Evolutionary conservation across 2,888 invertebrate species (phyloP), one percentile per base, ranked within the genome.

Genomic region (Fragum sueziense): DNA sequence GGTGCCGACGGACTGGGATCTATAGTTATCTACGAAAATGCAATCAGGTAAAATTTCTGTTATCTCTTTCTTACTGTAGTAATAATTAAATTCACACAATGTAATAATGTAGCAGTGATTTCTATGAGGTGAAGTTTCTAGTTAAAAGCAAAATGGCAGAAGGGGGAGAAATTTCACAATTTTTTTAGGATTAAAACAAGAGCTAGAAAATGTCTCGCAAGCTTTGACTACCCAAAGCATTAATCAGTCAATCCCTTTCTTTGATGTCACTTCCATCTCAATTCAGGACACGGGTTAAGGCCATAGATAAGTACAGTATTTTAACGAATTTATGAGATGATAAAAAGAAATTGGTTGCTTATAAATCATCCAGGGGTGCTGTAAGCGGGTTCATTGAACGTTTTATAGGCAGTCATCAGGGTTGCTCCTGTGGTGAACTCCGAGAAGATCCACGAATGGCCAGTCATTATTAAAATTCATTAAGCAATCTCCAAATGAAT

Each of bases 301-400:
- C 57, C 25, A 57, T 57, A 27, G 57, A 57, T 22, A 57, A 57
- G 14, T 57, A 22, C 14, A 6, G 4, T 25, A 57, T 25, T 34
- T 61, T 71, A 4, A 31, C 37, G 2, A 25, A 25, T 17, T 14
- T 37, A 37, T 20, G 7, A 27, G 61, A 59, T 61, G 71, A n/a
- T 29, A 59, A 57, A 25, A 71, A 61, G 41, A 33, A 61, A 37
- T 2, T 71, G 41, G 34, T 71, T 7, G 59, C 70, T 29, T 59
- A 37, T 33, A 33, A 70, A 25, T 25, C 33, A 4, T 57, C 34
- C 17, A 4, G 34, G 1, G 71, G 71, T 41, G 61, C 61, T 61
- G 71, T 71, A 14, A 37, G 37, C 22, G 71, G 71, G 2, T 59
- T 71, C 25, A 71, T 71, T 27, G 34, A 71, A 4, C 22, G 71